A percentile compares a stretch with the other conserved stretches of the same genome.
Evolutionary conservation across 2,797 vertebrate species (phyloP).

Genomic region (Tapirus indicus): DNA sequence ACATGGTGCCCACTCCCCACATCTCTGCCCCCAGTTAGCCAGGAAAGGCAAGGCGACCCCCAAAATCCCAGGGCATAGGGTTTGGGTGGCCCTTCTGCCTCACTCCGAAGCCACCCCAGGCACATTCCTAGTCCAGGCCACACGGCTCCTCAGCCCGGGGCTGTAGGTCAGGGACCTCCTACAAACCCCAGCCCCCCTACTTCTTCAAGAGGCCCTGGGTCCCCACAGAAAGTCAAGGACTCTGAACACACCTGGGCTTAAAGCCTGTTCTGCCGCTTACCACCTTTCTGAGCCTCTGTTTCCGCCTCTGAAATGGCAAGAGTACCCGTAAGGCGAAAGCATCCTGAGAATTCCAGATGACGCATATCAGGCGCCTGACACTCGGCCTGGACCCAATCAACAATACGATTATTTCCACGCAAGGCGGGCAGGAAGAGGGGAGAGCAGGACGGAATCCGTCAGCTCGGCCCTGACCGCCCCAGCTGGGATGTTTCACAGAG

Average conservation of each 20-base stretch:
- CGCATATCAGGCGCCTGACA: accelerated
- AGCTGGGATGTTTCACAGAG: accelerated
- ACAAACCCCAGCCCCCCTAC: not conserved
- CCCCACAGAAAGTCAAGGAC: accelerated
- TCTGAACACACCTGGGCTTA: accelerated
- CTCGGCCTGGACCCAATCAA: not conserved
- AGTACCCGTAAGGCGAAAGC: accelerated
- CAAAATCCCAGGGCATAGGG: not conserved
- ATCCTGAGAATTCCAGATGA: not conserved
- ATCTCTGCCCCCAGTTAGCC: not conserved
- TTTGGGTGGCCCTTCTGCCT: not conserved
- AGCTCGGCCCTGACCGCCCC: accelerated
- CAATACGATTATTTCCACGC: accelerated
- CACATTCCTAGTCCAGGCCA: accelerated
- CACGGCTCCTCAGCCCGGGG: not conserved
- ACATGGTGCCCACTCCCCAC: accelerated
- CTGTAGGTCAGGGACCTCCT: not conserved
- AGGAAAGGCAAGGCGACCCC: not conserved
- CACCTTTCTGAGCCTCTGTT: not conserved
- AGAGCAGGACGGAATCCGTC: not conserved
- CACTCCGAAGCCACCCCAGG: not conserved
- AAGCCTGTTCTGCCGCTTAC: accelerated
- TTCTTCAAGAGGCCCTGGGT: not conserved
- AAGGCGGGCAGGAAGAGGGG: not conserved
- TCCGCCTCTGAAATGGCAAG: not conserved